These are phyloP conservation scores for Nothura maculosa DNA, from an alignment of 2,797 vertebrate genomes.

Conservation along the genomic window DNA sequence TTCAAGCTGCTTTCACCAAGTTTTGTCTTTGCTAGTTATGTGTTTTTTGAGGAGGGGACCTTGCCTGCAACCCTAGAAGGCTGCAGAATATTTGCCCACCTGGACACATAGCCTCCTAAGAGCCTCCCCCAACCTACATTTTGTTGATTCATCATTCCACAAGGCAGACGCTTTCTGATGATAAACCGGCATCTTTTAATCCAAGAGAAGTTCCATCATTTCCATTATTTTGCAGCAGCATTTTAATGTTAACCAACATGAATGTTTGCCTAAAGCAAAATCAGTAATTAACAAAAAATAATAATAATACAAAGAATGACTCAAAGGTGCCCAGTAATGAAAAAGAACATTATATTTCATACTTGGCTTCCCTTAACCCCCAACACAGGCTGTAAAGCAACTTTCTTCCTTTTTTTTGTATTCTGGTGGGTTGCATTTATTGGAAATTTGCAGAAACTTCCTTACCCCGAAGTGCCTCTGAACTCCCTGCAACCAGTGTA, in stretches of 20 bases:
- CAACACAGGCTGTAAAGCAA: neutral
- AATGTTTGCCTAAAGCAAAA: neutral
- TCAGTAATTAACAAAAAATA: neutral
- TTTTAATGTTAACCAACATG: neutral
- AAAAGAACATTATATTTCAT: neutral
- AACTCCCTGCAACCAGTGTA: slow-evolving; percentile 16
- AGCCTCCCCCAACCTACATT: neutral
- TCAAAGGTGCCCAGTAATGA: neutral
- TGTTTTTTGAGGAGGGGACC: neutral
- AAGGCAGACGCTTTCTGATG: neutral
- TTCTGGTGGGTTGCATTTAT: neutral
- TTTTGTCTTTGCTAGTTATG: neutral
- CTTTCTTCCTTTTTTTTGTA: neutral
- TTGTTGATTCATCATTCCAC: neutral
- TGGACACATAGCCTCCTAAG: neutral
- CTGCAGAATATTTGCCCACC: neutral
- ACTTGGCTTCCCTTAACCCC: neutral
- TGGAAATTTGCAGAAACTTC: slow-evolving; percentile 20
- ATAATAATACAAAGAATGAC: neutral
- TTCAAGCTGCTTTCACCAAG: neutral
- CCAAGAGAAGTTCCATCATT: neutral
- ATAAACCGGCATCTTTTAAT: neutral
- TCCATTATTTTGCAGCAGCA: neutral
- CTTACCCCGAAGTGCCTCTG: neutral
- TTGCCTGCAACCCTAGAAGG: neutral